Conservation (phyloP, 2,113 vertebrate species). For the Podarcis cretensis region DNA sequence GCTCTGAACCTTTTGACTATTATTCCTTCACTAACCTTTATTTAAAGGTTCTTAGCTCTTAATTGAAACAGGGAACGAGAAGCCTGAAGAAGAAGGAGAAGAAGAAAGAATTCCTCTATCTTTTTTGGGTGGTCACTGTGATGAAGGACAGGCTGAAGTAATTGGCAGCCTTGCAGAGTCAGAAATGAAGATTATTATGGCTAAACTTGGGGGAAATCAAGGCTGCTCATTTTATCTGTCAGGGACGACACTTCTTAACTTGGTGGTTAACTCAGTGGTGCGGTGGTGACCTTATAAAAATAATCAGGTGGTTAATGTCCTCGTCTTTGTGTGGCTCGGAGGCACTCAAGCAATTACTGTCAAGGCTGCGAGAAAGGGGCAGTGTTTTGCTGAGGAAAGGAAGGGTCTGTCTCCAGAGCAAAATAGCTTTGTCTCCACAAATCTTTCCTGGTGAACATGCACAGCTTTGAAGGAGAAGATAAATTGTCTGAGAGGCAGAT, state of each 20-base stretch:
- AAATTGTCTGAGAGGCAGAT: not conserved
- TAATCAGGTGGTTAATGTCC: slow-evolving; percentile 26
- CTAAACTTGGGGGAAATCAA: not conserved
- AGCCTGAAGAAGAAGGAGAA: not conserved
- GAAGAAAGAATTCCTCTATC: not conserved
- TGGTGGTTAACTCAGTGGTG: slow-evolving; percentile 16
- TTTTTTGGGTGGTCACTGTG: not conserved
- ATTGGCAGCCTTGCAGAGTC: slow-evolving; percentile 25
- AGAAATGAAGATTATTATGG: slow-evolving; percentile 30
- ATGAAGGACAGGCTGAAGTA: slow-evolving; percentile 17
- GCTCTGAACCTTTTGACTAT: not conserved
- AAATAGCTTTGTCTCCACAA: slow-evolving; percentile 1
- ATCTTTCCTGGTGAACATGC: not conserved
- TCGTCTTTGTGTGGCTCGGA: slow-evolving; percentile 1
- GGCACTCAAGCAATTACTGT: not conserved
- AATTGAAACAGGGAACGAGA: slow-evolving; percentile 13
- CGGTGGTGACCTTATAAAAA: slow-evolving; percentile 48
- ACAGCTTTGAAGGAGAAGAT: slow-evolving; percentile 8
- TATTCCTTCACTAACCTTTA: slow-evolving; percentile 43
- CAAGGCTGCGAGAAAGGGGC: slow-evolving; percentile 6
- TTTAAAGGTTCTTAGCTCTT: slow-evolving; percentile 40
- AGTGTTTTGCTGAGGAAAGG: slow-evolving; percentile 12
- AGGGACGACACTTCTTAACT: slow-evolving; percentile 36
- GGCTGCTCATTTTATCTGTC: slow-evolving; percentile 21
- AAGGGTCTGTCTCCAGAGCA: not conserved